Evolutionary conservation across 1,140 invertebrate genomes (phyloP).

Genomic region (Drosophila lacteicornis): DNA sequence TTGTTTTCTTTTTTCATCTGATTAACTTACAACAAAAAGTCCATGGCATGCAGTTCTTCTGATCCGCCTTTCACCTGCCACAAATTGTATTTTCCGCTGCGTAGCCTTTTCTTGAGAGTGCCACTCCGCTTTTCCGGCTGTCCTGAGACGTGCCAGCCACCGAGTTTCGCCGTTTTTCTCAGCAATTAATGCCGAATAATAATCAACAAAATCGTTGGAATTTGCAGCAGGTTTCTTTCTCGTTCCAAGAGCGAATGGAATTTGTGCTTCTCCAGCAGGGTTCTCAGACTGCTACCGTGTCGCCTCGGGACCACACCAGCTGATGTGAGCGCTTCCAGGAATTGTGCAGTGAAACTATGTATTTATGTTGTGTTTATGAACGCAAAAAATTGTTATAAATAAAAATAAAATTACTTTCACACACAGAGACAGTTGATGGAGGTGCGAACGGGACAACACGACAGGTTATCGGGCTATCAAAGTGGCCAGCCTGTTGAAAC

Average conservation of each 20-base stretch:
- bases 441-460: slow-evolving; percentile 35
- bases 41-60: slow-evolving; percentile 73
- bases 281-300: neutral
- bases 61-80: slow-evolving; percentile 43
- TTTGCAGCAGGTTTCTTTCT: slow-evolving; percentile 40
- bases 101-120: slow-evolving; percentile 6
- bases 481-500: slow-evolving; percentile 39
- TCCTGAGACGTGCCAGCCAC: slow-evolving; percentile 12
- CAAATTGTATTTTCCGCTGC: slow-evolving; percentile 10
- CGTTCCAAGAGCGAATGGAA: slow-evolving; percentile 2
- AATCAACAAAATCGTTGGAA: slow-evolving; percentile 44
- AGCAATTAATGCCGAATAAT: slow-evolving; percentile 31
- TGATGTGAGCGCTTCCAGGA: slow-evolving; percentile 12
- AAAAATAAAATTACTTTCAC: slow-evolving; percentile 55
- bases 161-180: slow-evolving; percentile 3
- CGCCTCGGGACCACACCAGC: slow-evolving; percentile 23
- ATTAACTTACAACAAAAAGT: slow-evolving; percentile 84
- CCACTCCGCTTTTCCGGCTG: slow-evolving; percentile 17
- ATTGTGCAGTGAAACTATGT: slow-evolving; percentile 6
- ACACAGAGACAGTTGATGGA: slow-evolving; percentile 37
- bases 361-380: slow-evolving; percentile 50
- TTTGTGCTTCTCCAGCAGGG: neutral
- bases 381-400: slow-evolving; percentile 55
- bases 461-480: slow-evolving; percentile 31
- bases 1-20: slow-evolving; percentile 14